These are phyloP conservation scores for rat (Rattus norvegicus) DNA, from an alignment of 2,113 vertebrate genomes.

Conservation along the genomic window DNA sequence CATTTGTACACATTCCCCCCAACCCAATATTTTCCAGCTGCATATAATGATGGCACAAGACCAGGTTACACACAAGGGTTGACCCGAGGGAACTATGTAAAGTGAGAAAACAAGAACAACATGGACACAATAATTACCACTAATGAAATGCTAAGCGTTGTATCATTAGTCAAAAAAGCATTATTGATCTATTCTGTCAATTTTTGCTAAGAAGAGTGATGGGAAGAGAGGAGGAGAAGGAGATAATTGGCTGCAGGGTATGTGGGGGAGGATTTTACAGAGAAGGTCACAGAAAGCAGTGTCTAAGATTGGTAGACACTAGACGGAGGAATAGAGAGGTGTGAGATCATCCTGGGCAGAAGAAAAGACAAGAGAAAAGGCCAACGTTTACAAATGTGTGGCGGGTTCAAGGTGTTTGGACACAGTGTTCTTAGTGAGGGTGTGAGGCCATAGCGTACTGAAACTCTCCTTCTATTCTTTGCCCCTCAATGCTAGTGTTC, in stretches of 20 bases:
- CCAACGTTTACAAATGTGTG: neutral
- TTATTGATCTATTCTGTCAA: neutral
- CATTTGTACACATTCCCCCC: neutral
- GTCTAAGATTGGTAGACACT: neutral
- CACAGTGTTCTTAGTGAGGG: too few relatives aligned
- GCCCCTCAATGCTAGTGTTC: neutral
- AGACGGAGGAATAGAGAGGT: too few relatives aligned
- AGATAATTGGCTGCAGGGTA: neutral
- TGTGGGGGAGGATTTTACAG: neutral
- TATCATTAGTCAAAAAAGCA: neutral
- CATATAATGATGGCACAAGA: neutral
- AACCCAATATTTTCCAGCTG: neutral
- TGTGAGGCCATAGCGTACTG: accelerated
- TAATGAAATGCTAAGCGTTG: neutral
- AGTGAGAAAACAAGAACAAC: neutral
- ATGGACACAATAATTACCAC: neutral
- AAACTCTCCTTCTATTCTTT: neutral
- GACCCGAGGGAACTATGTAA: neutral
- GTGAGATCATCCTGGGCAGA: neutral
- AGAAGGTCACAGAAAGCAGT: neutral
- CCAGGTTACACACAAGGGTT: neutral
- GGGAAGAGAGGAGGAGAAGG: neutral
- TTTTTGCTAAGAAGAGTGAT: neutral
- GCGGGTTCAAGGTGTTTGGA: neutral
- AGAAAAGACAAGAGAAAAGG: neutral